Conservation (phyloP, 2,888 invertebrate species). For the Acleris literana region DNA sequence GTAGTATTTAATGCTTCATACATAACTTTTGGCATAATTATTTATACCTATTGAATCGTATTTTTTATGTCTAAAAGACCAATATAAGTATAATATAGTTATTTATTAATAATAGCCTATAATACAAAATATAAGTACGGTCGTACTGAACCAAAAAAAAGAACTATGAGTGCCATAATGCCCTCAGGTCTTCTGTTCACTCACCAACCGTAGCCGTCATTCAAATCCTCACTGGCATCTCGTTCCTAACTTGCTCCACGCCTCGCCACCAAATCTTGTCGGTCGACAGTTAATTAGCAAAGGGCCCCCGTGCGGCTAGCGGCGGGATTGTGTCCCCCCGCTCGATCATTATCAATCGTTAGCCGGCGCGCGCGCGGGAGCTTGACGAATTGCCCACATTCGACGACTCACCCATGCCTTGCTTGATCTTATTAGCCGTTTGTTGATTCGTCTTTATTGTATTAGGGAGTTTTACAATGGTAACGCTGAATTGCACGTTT, state of each 20-base stretch:
- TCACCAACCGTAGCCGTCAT: neutral
- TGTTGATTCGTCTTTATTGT: conserved; percentile 32
- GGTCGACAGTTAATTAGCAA: conserved; percentile 37
- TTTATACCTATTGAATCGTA: no score
- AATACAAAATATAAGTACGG: no score
- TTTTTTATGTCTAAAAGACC: no score
- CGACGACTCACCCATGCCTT: conserved; percentile 35
- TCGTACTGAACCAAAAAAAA: no score
- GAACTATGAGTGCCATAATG: no score
- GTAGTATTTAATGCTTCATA: no score
- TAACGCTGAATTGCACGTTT: conserved; percentile 12
- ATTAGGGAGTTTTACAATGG: conserved; percentile 4
- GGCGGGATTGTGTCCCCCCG: conserved; percentile 37
- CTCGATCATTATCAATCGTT: conserved; percentile 52
- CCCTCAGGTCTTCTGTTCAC: no score
- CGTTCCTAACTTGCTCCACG: conserved; percentile 21
- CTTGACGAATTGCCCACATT: conserved; percentile 47
- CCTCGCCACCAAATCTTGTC: conserved; percentile 34
- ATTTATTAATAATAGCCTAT: no score
- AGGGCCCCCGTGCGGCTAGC: conserved; percentile 35
- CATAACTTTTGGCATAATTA: no score
- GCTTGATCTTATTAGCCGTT: conserved; percentile 33
- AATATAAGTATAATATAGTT: no score
- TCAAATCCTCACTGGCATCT: conserved; percentile 6
- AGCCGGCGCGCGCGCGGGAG: conserved; percentile 39